phyloP scores from a whole-genome alignment of 2,888 invertebrate genomes.

The Oligia latruncula region DNA sequence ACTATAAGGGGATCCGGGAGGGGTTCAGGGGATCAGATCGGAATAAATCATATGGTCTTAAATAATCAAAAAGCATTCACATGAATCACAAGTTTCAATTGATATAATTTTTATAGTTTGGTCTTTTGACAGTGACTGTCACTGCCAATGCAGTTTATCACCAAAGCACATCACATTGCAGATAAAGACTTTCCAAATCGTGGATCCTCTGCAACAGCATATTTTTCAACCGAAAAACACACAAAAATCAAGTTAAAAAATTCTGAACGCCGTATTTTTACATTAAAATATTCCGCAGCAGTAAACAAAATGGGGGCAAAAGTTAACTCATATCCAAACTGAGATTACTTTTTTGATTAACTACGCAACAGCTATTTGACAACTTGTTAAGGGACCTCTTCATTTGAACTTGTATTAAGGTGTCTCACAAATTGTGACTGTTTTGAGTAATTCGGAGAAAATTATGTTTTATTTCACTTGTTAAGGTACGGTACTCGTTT shows the following conservation, averaged over 20 bases:
- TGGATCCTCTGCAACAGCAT: not conserved
- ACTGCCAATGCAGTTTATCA: not conserved
- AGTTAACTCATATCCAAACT: conserved; percentile 70
- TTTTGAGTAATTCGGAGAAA: conserved; percentile 25
- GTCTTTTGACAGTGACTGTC: no score
- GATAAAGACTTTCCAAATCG: no score
- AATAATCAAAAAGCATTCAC: no score
- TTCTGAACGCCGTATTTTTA: not conserved
- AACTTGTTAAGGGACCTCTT: conserved; percentile 54
- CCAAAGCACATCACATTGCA: not conserved
- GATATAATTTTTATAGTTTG: no score
- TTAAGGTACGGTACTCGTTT: not conserved
- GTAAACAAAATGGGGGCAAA: conserved; percentile 43
- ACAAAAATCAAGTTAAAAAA: not conserved
- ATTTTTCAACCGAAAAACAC: not conserved
- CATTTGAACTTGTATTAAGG: conserved; percentile 58
- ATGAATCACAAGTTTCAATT: no score
- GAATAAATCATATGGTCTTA: no score
- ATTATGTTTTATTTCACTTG: conserved; percentile 46
- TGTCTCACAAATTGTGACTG: conserved; percentile 47
- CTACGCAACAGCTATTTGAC: conserved; percentile 49
- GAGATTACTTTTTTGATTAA: conserved; percentile 75
- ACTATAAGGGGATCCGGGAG: no score
- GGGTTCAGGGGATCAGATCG: no score
- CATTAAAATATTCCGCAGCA: conserved; percentile 35